A percentile compares a stretch with the other conserved stretches of the same genome.
Evolutionary conservation across 64 coral and sea anemone genomes (phyloP).

Genomic region (Pocillopora damicornis): DNA sequence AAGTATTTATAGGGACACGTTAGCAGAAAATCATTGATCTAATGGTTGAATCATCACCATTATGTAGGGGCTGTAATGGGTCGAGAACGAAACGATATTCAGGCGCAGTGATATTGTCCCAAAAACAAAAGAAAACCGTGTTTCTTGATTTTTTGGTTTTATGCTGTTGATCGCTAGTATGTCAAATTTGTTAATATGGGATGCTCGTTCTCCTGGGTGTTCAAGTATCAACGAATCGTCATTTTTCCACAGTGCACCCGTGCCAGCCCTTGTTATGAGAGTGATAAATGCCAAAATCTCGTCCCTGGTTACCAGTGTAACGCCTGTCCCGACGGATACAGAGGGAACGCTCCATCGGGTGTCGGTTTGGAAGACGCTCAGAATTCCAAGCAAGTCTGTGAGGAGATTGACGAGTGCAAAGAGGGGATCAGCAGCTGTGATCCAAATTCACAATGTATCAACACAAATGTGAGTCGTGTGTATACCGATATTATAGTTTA

Average conservation of each 20-base stretch:
- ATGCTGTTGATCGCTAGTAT: no score
- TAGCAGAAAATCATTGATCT: no score
- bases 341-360: slow-evolving; percentile 79
- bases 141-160: no score
- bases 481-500: not conserved
- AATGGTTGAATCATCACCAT: no score
- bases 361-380: slow-evolving; percentile 65
- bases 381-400: slow-evolving; percentile 68
- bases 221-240: no score
- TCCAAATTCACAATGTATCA: slow-evolving; percentile 74
- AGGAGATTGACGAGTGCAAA: slow-evolving; percentile 76
- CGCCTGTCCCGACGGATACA: slow-evolving; percentile 69
- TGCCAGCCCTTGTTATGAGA: slow-evolving; percentile 66
- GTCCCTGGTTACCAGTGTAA: slow-evolving; percentile 74
- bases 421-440: slow-evolving; percentile 71
- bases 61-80: no score
- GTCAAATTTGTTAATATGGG: no score
- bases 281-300: slow-evolving; percentile 52
- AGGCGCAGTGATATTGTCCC: no score
- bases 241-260: slow-evolving; percentile 39
- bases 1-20: no score
- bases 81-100: no score
- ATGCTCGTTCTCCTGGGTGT: no score
- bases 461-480: slow-evolving; percentile 43
- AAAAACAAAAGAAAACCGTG: no score